Base-by-base conservation (phyloP, 2,797 vertebrate genomes). In the Poecilia velifera region DNA sequence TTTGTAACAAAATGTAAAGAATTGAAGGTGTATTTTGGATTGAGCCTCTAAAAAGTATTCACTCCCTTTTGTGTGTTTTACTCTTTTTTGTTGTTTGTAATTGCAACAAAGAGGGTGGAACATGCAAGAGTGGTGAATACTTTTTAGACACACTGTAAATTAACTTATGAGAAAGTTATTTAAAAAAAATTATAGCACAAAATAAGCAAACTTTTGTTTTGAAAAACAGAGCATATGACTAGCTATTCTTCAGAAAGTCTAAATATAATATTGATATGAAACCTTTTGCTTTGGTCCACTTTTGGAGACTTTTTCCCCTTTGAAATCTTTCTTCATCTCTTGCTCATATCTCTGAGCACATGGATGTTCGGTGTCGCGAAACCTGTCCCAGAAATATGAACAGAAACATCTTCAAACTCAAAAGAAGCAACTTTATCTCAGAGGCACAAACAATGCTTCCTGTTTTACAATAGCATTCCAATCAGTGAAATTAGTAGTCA, bases 291-390 rank as follows among this genome's bases (percentile, higher is more conserved):
- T 51, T 45, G 10, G 14, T 28, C 28, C 95, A 49, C 81, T 76
- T 4, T 88, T 76, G n/a, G 76, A 86, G 68, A 95, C 4, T 6
- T 83, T 75, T 12, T 25, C 1, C 74, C 94, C 91, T 14, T 1
- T 59, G 73, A 90, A 92, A 45, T 45, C 73, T 0, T 93, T 64
- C 9, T 85, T 72, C 84, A 96, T 90, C 68, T 93, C 88, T 47
- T 92, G 31, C 39, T 92, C 85, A 6, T 53, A 68, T 51, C 88
- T 89, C 43, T 16, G 53, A 78, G 87, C 88, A 6, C 93, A 95
- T 5, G 85, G 83, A 46, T 62, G 77, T 28, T 51, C 14, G 88
- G 81, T 36, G 79, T 83, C 62, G 51, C 82, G 72, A 80, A 43
- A 0, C 31, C 45, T 20, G 85, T 73, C 25, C 84, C 84, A 59